These are phyloP conservation scores for Eutrigla gurnardus DNA, from an alignment of 2,797 vertebrate species.

Conservation along the genomic window DNA sequence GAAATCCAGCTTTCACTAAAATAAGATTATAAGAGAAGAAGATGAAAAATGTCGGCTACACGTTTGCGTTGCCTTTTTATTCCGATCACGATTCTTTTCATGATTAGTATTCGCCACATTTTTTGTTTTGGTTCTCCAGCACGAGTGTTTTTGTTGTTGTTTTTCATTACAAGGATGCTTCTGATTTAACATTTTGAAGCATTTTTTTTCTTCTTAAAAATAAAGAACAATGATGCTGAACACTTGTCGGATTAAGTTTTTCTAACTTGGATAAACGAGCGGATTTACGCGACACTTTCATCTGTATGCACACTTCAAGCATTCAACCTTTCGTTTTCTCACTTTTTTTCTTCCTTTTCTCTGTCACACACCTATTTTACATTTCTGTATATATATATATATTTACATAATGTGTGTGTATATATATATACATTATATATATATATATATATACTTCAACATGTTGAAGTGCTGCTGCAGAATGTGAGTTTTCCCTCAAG, in stretches of 20 bases:
- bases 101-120: background rate
- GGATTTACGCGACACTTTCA: background rate
- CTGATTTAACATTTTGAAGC: background rate
- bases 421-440: too few species aligned
- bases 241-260: slow-evolving; percentile 1
- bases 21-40: background rate
- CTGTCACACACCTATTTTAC: slow-evolving; percentile 13
- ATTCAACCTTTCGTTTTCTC: background rate
- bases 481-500: slow-evolving; percentile 15
- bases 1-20: slow-evolving; percentile 8
- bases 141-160: background rate
- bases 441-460: background rate
- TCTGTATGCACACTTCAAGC: background rate
- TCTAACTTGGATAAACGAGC: background rate
- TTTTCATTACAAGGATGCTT: slow-evolving; percentile 9
- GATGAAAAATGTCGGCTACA: background rate
- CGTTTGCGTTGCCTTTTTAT: background rate
- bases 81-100: background rate
- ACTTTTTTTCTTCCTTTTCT: slow-evolving; percentile 1
- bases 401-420: too few species aligned
- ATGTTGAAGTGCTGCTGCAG: background rate
- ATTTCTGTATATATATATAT: slow-evolving; percentile 19
- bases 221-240: slow-evolving; percentile 2
- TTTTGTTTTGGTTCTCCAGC: background rate
- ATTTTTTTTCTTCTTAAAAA: background rate